Evolutionary conservation across 2,888 invertebrate genomes (phyloP), one percentile per base, ranked within the genome.

Genomic region (Margaritifera margaritifera): DNA sequence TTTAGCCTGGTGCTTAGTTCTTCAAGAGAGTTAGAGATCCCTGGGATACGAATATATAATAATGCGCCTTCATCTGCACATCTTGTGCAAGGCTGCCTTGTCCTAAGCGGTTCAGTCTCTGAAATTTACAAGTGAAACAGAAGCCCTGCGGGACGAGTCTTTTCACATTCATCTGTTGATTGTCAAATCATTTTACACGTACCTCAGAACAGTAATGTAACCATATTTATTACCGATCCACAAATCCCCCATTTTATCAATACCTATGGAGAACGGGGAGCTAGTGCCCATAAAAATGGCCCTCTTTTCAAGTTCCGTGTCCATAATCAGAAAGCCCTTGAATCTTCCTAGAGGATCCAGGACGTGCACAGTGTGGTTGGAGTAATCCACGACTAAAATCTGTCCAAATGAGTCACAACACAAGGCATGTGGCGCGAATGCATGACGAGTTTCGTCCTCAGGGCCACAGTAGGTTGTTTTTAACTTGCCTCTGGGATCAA

Each of bases 391-490:
- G 19, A 75, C 63, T 25, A 78, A 69, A 62, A 78, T 68, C 18
- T 75, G 71, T 6, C 75, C 78, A 56, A 62, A 75, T 25, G 56
- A 66, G 66, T 78, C 75, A 53, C 74, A 76, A 54, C 75, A 74
- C 54, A 76, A 63, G 4, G 74, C 74, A 27, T 66, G 67, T 6
- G 78, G 75, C 22, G 62, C 59, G 54, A 75, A 75, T 18, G 50
- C 31, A 53, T 60, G 27, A 22, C 51, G 52, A 5, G 58, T 64
- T 4, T 56, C 52, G 5, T 31, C 51, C 8, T 59, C n/a, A 18
- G 61, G 61, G 18, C 61, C 61, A 20, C 27, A 42, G 20, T 61
- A 61, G 22, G 25, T 42, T 42, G 61, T 22, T 61, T 42, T 61
- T 6, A 61, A 18, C 6, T 25, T 31, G n/a, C 61, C 61, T 6